Evolutionary conservation across 2,888 invertebrate genomes (phyloP).

Genomic region (Taphrorychus bicolor): DNA sequence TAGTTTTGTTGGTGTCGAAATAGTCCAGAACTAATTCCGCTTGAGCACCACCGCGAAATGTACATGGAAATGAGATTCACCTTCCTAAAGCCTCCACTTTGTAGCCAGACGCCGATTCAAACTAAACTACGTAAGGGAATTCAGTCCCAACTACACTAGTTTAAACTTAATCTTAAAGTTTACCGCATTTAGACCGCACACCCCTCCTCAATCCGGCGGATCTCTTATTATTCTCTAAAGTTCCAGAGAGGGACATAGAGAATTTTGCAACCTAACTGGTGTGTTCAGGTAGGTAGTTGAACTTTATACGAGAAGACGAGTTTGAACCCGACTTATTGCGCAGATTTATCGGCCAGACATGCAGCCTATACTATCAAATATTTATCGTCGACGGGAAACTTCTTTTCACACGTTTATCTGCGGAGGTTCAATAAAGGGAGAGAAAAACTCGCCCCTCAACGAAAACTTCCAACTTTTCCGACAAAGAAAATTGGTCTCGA

Average conservation of each 20-base stretch:
- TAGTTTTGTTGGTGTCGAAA: not conserved
- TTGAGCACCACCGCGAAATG: not conserved
- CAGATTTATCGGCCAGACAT: not conserved
- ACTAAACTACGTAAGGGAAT: slow-evolving; percentile 28
- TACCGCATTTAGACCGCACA: slow-evolving; percentile 35
- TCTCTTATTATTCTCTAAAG: slow-evolving; percentile 35
- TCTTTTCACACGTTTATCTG: slow-evolving; percentile 39
- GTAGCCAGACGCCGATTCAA: slow-evolving; percentile 3
- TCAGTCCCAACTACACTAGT: slow-evolving; percentile 33
- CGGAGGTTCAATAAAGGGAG: slow-evolving; percentile 33
- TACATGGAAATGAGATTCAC: not conserved
- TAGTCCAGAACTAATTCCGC: not conserved
- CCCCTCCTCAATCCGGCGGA: slow-evolving; percentile 30
- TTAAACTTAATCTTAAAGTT: slow-evolving; percentile 40
- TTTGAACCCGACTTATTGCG: not conserved
- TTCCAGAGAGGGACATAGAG: slow-evolving; percentile 21
- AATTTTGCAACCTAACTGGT: slow-evolving; percentile 24
- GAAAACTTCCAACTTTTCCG: slow-evolving; percentile 37
- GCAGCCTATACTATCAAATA: not conserved
- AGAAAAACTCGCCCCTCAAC: slow-evolving; percentile 22
- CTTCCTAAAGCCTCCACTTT: not conserved
- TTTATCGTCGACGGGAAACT: slow-evolving; percentile 4
- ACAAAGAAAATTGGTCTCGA: slow-evolving; percentile 41
- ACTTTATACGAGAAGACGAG: not conserved
- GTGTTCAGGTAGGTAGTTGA: slow-evolving; percentile 23